phyloP scores from a whole-genome alignment of 2,113 vertebrate genomes.

The Ceyx margarethae region DNA sequence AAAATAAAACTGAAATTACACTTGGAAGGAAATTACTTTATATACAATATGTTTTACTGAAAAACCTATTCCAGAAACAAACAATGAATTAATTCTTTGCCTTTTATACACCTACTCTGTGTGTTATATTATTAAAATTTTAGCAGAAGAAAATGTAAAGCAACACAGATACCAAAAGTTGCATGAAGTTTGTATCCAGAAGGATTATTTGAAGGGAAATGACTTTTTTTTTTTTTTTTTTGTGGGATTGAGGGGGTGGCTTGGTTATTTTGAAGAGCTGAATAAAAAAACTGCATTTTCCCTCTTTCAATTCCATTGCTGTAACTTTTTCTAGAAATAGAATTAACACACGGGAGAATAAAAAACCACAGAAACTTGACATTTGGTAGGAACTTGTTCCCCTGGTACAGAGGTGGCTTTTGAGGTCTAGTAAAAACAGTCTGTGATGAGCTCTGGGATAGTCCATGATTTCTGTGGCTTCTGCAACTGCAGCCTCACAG shows the following conservation, averaged over 20 bases:
- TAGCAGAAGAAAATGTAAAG: not conserved
- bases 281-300: not conserved
- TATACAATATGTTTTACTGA: not conserved
- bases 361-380: not conserved
- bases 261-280: not conserved
- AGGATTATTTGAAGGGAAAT: not conserved
- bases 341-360: not conserved
- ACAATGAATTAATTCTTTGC: not conserved
- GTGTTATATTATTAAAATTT: not conserved
- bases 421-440: not conserved
- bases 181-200: not conserved
- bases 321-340: not conserved
- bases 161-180: not conserved
- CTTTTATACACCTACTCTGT: not conserved
- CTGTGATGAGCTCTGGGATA: not conserved
- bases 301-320: not conserved
- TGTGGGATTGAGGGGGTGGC: not conserved
- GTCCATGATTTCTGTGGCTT: not conserved
- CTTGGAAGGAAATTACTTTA: conserved; percentile 2
- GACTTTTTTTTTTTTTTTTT: fast-evolving
- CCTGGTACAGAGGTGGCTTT: not conserved
- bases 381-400: not conserved
- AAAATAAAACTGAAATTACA: conserved; percentile 47
- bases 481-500: not conserved
- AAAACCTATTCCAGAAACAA: not conserved